phyloP scores from a whole-genome alignment of 2,113 vertebrate species.

The Labeo rohita region DNA sequence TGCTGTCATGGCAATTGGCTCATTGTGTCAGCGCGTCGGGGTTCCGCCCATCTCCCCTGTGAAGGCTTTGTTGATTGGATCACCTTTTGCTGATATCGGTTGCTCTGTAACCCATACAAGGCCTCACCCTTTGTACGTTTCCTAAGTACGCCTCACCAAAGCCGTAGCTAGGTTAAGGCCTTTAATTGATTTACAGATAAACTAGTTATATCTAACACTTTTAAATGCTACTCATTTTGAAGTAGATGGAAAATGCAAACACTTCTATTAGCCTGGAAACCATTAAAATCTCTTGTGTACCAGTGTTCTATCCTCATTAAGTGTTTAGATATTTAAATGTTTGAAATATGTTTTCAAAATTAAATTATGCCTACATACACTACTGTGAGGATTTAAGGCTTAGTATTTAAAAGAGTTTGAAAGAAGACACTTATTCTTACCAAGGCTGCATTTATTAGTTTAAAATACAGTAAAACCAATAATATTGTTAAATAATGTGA shows the following conservation, averaged over 20 bases:
- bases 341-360: not conserved
- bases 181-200: constrained; percentile 71
- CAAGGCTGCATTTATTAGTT: not conserved
- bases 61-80: constrained; percentile 6
- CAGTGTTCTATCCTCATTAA: not conserved
- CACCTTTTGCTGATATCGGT: constrained; percentile 25
- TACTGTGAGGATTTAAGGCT: not conserved
- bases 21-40: not conserved
- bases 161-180: constrained; percentile 64
- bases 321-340: not conserved
- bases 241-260: not conserved
- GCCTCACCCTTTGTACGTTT: constrained; percentile 56
- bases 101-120: constrained; percentile 44
- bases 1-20: constrained; percentile 17
- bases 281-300: not conserved
- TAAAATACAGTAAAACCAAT: not conserved
- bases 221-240: not conserved
- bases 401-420: not conserved
- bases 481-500: not conserved
- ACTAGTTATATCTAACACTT: constrained; percentile 63
- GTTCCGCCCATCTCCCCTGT: constrained; percentile 11
- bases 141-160: constrained; percentile 46
- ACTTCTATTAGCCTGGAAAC: not conserved
- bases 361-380: not conserved
- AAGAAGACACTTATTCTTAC: not conserved